Evolutionary conservation across 2,888 invertebrate genomes (phyloP), one percentile per base, ranked within the genome.

Genomic region (Microctonus aethiopoides): DNA sequence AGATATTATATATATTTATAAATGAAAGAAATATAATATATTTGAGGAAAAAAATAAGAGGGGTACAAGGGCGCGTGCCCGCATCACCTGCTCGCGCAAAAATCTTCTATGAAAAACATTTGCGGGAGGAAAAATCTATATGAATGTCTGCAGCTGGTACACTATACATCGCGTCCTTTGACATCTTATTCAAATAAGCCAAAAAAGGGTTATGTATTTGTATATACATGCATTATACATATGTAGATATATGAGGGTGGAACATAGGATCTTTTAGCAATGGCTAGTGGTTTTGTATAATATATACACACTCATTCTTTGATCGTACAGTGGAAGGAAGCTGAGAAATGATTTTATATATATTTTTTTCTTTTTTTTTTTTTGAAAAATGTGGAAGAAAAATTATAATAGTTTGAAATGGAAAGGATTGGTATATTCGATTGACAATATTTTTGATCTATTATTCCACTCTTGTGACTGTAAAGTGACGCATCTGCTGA

Each of bases 11-110:
- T n/a, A n/a, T n/a, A n/a, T n/a, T n/a, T n/a, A n/a, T n/a, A 36
- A 36, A 61, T 41, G 52, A 63, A 63, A 51, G 63, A 32, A 46
- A 46, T 46, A 46, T 46, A 46, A 46, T 46, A 46, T 22, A 41
- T 9, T 26, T 16, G 32, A 51, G 60, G 41, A 52, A 65, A 62
- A 56, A 63, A 39, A 16, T 67, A 68, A 72, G 61, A 68, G 68
- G 72, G 70, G 72, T 69, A 72, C 71, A 71, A 72, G 74, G 79
- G 81, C 83, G 82, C 81, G 83, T 84, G 84, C 83, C 82, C 75
- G 76, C 78, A 80, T 79, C 81, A 82, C 81, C 84, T 83, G 84
- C 81, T n/a, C 62, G 1, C 57, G 60, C 36, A 71, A 70, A 72
- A 75, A 75, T 72, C 71, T 70, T n/a, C 65, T 10, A 16, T 60